These are phyloP conservation scores for Drosophila santomea DNA, from an alignment of 1,140 invertebrate species.

Conservation along the genomic window DNA sequence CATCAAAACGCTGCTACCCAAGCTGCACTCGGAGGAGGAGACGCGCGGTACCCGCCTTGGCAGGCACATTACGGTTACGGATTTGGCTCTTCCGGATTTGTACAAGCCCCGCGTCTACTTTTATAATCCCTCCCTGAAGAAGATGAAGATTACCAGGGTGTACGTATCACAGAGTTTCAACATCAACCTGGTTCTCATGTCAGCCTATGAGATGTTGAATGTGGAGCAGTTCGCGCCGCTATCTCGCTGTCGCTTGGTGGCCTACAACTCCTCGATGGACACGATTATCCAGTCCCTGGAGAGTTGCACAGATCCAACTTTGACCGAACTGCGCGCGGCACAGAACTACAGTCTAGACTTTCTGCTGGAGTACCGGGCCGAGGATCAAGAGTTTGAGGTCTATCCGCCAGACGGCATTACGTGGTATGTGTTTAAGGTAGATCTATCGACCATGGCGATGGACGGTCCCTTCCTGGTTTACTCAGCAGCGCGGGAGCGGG, in stretches of 20 bases:
- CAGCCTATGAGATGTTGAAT: constrained; percentile 87
- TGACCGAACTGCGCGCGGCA: constrained; percentile 69
- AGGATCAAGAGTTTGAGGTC: constrained; percentile 88
- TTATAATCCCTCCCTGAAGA: constrained; percentile 87
- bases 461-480: constrained; percentile 88
- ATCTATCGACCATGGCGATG: constrained; percentile 87
- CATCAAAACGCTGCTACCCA: constrained; percentile 88
- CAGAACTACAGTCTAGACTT: constrained; percentile 85
- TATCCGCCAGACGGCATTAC: constrained; percentile 89
- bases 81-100: constrained; percentile 85
- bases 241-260: constrained; percentile 90
- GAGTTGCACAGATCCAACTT: constrained; percentile 86
- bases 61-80: constrained; percentile 62
- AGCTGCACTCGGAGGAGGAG: constrained; percentile 89
- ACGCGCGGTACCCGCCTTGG: constrained; percentile 87
- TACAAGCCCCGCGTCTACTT: constrained; percentile 89
- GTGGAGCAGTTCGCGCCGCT: constrained; percentile 87
- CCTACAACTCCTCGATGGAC: constrained; percentile 89
- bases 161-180: constrained; percentile 87
- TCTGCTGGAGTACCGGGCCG: constrained; percentile 88
- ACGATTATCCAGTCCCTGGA: constrained; percentile 91
- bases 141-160: constrained; percentile 86
- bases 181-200: constrained; percentile 86
- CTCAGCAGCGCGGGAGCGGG: constrained; percentile 86
- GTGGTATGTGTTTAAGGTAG: constrained; percentile 88